Evolutionary conservation across 2,888 invertebrate species (phyloP).

Genomic region (Microdon myrmicae): DNA sequence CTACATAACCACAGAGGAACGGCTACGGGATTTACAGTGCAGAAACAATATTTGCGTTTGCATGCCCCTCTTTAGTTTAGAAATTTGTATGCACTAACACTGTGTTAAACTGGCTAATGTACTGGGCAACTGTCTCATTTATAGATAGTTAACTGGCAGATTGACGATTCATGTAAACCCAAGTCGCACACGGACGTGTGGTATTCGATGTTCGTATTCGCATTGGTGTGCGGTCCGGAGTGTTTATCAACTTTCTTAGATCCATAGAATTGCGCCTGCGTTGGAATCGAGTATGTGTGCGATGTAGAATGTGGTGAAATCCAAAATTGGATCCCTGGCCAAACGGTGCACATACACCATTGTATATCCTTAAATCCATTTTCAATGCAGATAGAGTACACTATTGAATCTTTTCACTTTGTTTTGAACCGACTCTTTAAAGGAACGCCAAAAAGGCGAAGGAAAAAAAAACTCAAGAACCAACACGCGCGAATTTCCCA

Average conservation of each 20-base stretch:
- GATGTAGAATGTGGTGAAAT: constrained; percentile 38
- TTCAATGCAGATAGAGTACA: no score
- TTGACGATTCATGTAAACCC: no score
- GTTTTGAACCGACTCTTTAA: no score
- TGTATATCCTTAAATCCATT: no score
- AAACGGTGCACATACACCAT: constrained; percentile 7
- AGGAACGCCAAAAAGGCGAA: no score
- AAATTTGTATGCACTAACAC: constrained; percentile 9
- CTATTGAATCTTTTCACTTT: no score
- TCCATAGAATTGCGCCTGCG: constrained; percentile 26
- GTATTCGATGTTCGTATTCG: constrained; percentile 37
- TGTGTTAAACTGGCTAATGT: background rate
- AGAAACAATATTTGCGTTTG: constrained; percentile 5
- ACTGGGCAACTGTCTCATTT: constrained; percentile 22
- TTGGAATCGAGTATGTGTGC: no score
- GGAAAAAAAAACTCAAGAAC: constrained; percentile 19
- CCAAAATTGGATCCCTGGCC: constrained; percentile 41
- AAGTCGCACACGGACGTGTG: constrained; percentile 28
- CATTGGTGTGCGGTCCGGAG: constrained; percentile 25
- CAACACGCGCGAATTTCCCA: constrained; percentile 49
- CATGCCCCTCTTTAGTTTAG: constrained; percentile 12
- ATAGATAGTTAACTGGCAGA: background rate
- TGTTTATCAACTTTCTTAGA: constrained; percentile 45
- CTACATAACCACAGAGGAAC: constrained; percentile 22
- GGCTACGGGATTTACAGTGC: background rate